Evolutionary conservation across 1,140 invertebrate species (phyloP), one percentile per base, ranked within the genome.

Genomic region (Campoletis sonorensis): DNA sequence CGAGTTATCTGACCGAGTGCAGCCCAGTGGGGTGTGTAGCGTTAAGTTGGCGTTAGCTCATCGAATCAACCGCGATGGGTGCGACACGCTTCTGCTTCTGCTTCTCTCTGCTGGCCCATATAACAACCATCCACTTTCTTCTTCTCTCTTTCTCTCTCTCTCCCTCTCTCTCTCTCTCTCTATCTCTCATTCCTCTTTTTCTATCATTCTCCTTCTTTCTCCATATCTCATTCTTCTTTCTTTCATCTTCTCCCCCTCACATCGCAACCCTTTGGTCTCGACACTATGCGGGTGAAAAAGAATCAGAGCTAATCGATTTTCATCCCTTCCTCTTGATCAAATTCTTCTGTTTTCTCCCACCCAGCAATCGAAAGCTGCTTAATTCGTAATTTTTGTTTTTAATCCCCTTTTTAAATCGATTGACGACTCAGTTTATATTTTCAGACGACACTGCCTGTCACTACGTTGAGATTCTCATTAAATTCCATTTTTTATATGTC

Each of bases 1-100:
- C 87, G 87, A 88, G 87, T 89, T 89, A 86, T 88, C 88, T 88
- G 87, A 88, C 88, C 88, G 88, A 90, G 87, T 88, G 86, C 84
- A 82, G 85, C 83, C 84, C 87, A 89, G 84, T 89, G 86, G 87
- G 87, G 88, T 89, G 89, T 89, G 86, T 89, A 89, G 89, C 88
- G 88, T 89, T 88, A 90, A 90, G 88, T 90, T 89, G 86, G 85
- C 85, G 85, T 87, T 87, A 85, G 84, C 86, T 89, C 86, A 88
- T 88, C 85, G 88, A 87, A 89, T 88, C 86, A 81, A 79, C 79
- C 86, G 78, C 84, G 83, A 85, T 86, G 80, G 82, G 68, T 84
- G 81, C 83, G 81, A 82, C 83, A 84, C 77, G 72, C 81, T 67
- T 75, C 83, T 79, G 51, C 73, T 45, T 45, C 40, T 45, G 40